A percentile compares a stretch with the other conserved stretches of the same genome.
Evolutionary conservation across 2,113 vertebrate genomes (phyloP).

Genomic region (Drymodes brunneopygia): DNA sequence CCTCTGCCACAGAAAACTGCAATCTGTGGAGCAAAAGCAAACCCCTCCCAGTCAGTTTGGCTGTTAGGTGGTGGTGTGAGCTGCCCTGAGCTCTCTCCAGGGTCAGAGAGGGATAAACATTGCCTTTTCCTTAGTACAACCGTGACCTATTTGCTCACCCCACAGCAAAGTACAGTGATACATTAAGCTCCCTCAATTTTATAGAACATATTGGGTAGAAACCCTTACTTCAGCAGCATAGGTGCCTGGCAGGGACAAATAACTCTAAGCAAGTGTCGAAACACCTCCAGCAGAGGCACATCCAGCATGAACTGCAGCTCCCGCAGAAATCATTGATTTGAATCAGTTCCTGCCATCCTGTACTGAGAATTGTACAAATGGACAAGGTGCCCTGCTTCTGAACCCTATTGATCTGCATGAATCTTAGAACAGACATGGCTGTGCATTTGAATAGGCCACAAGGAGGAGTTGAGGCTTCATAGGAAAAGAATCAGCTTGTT

Average conservation of each 20-base stretch:
- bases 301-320: neutral
- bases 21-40: neutral
- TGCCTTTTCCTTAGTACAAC: fast-evolving
- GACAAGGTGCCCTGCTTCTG: neutral
- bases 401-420: neutral
- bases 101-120: neutral
- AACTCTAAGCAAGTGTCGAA: neutral
- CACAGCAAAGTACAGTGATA: neutral
- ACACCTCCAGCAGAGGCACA: neutral
- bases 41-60: neutral
- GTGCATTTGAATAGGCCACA: neutral
- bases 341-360: neutral
- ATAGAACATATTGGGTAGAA: neutral
- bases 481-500: neutral
- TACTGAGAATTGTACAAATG: neutral
- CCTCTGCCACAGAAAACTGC: neutral
- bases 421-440: neutral
- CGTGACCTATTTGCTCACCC: neutral
- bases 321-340: neutral
- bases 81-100: neutral
- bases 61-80: neutral
- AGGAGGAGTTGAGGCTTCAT: neutral
- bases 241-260: neutral
- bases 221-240: neutral
- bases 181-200: neutral